Evolutionary conservation across 1,140 invertebrate genomes (phyloP), one percentile per base, ranked within the genome.

Genomic region (Drosophila sproati): DNA sequence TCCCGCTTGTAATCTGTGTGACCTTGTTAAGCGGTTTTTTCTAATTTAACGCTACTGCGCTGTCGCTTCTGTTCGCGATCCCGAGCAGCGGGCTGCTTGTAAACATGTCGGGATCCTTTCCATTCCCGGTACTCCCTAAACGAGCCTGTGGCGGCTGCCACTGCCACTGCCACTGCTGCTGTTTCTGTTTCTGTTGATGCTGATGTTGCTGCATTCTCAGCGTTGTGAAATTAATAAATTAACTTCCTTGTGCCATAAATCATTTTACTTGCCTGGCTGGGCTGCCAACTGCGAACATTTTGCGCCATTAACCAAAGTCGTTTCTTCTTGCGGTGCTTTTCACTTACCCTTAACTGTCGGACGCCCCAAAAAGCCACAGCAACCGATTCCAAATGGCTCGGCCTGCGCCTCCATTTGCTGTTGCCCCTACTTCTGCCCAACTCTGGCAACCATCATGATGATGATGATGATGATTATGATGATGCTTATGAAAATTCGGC

Each of bases 161-260:
- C 62, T 54, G 59, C 31, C 34, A 31, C 7, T 52, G 56, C 39
- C 3, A n/a, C 39, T n/a, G 10, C 62, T 43, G 45, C 31, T 47
- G 43, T 3, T 52, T 47, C 12, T 55, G 32, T 31, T 54, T 31
- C 12, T 48, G 45, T 34, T 35, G 31, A 12, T 41, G 62, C 52
- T 41, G 31, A 12, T 71, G 48, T 54, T 63, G 57, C 54, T 60
- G 62, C 68, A 56, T 60, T 52, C 62, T 59, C 39, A 63, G 67
- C 54, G 39, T 32, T n/a, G 45, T 64, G 73, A 91, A 91, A 91
- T 91, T 91, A 91, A 91, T 91, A 91, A 91, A 91, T 91, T 91
- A 91, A 91, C 88, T 91, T 91, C 80, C 88, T 88, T 78, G 80
- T 73, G 62, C 64, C 88, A 89, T 91, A 91, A 91, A 91, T 91